Percentiles rank a stretch among this genome's conserved stretches.
Conservation (phyloP, 2,113 vertebrate genomes). For the Xiphias gladius region DNA sequence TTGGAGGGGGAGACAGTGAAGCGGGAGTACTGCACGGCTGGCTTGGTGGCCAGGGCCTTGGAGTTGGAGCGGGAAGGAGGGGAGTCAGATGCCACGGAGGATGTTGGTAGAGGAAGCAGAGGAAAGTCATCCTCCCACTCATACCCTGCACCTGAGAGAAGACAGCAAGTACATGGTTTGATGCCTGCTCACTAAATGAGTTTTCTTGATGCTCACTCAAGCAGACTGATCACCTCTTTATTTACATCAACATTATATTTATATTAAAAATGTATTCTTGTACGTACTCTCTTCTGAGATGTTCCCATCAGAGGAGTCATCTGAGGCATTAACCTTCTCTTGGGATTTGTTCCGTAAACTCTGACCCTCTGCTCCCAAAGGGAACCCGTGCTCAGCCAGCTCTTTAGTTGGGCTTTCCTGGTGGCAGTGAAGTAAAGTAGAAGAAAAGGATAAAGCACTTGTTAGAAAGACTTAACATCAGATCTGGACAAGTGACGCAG, state of each 20-base stretch:
- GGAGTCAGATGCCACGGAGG: slow-evolving; percentile 74
- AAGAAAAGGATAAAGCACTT: neutral
- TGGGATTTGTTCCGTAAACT: slow-evolving; percentile 57
- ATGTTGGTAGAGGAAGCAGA: slow-evolving; percentile 82
- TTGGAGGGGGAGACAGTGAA: slow-evolving; percentile 92
- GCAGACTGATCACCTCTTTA: neutral
- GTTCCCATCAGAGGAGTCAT: slow-evolving; percentile 83
- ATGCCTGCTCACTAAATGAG: neutral
- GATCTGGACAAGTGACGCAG: neutral
- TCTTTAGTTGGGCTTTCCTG: slow-evolving; percentile 96
- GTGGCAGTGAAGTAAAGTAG: neutral
- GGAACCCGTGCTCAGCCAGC: slow-evolving; percentile 86
- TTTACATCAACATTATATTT: neutral
- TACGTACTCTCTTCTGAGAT: slow-evolving; percentile 88
- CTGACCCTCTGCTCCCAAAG: slow-evolving; percentile 67
- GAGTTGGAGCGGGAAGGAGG: slow-evolving; percentile 12
- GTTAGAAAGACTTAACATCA: neutral
- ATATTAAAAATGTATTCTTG: no score
- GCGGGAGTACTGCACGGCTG: slow-evolving; percentile 86
- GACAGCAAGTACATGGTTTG: neutral
- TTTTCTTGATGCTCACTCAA: neutral
- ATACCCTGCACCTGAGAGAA: slow-evolving; percentile 84
- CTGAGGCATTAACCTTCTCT: slow-evolving; percentile 66
- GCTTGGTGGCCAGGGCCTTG: slow-evolving; percentile 74
- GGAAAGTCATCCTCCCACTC: slow-evolving; percentile 92